Conservation (phyloP, 2,888 invertebrate genomes). For the Nephrotoma guestfalica region DNA sequence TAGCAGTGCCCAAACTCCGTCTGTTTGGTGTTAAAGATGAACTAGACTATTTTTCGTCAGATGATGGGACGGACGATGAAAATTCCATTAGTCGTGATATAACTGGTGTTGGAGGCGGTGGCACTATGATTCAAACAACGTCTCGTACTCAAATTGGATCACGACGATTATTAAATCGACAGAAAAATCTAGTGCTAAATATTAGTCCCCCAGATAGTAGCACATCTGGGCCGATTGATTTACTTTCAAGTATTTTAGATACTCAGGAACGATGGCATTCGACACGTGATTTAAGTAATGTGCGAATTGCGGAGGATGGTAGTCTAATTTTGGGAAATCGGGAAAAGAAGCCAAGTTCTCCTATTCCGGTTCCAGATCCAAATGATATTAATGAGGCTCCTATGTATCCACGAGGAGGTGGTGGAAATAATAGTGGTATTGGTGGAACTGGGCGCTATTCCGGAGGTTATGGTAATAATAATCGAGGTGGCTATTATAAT, state of each 20-base stretch:
- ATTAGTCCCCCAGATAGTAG: conserved; percentile 21
- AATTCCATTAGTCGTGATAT: conserved; percentile 27
- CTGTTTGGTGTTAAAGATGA: conserved; percentile 48
- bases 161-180: conserved; percentile 24
- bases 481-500: conserved; percentile 18
- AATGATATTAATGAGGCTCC: conserved; percentile 37
- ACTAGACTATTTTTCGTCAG: conserved; percentile 51
- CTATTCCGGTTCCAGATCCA: conserved; percentile 2
- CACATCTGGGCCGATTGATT: conserved; percentile 35
- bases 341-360: conserved; percentile 12
- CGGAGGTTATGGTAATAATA: conserved; percentile 31
- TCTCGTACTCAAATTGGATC: conserved; percentile 8
- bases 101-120: conserved; percentile 30
- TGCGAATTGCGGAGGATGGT: conserved; percentile 37
- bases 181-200: conserved; percentile 35
- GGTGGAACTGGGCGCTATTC: conserved; percentile 15
- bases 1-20: background rate
- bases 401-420: conserved; percentile 46
- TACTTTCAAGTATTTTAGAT: conserved; percentile 54
- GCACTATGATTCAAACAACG: conserved; percentile 2
- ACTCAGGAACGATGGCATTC: conserved; percentile 56
- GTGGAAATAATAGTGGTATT: conserved; percentile 17
- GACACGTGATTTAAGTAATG: conserved; percentile 39
- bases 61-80: conserved; percentile 23
- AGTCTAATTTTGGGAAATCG: conserved; percentile 38